Conservation (phyloP, 1,140 invertebrate species). For the Daktulosphaira vitifoliae region DNA sequence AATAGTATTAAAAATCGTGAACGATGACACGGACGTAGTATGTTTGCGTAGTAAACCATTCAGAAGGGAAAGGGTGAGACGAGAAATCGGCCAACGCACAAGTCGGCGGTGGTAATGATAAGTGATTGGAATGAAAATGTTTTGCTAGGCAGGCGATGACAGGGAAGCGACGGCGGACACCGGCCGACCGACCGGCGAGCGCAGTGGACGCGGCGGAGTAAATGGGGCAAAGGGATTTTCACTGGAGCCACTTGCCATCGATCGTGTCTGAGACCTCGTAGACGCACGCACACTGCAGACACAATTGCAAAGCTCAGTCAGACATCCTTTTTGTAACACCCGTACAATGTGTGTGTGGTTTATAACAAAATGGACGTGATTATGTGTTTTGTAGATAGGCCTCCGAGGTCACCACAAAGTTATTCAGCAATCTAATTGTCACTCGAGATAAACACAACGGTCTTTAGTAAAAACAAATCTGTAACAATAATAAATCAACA, state of each 20-base stretch:
- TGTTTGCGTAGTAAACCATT: too few relatives aligned
- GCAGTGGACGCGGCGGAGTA: background rate
- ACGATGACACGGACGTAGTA: too few relatives aligned
- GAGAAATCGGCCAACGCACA: background rate
- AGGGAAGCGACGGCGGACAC: background rate
- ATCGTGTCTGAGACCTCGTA: constrained; percentile 32
- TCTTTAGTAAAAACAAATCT: too few relatives aligned
- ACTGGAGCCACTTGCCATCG: constrained; percentile 33
- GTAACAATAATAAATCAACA: too few relatives aligned
- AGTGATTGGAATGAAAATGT: constrained; percentile 32
- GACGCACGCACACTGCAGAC: constrained; percentile 28
- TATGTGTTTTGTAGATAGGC: too few relatives aligned
- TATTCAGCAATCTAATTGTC: too few relatives aligned
- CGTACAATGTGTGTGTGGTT: too few relatives aligned
- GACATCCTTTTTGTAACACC: constrained; percentile 8
- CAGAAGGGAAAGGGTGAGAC: too few relatives aligned
- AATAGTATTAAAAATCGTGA: too few relatives aligned
- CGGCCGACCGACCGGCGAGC: background rate
- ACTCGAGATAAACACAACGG: too few relatives aligned
- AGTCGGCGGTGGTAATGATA: constrained; percentile 26
- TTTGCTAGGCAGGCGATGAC: background rate
- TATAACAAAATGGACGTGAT: too few relatives aligned
- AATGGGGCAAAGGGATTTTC: constrained; percentile 32
- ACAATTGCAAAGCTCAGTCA: constrained; percentile 19
- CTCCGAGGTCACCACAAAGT: too few relatives aligned